These are phyloP conservation scores for Tromatobia lineatoria DNA, from an alignment of 2,888 invertebrate species.

Conservation along the genomic window DNA sequence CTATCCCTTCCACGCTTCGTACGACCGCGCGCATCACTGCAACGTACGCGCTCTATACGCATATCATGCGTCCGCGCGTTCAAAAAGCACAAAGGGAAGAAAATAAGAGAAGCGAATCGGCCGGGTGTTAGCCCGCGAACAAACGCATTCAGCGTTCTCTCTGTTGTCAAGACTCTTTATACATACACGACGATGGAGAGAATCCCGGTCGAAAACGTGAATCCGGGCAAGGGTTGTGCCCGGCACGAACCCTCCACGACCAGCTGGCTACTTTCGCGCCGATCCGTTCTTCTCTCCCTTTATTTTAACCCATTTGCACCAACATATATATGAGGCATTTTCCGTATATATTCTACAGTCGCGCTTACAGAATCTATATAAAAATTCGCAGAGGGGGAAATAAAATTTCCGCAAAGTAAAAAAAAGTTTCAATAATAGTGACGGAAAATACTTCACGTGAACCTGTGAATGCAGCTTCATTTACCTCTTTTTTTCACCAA, in stretches of 20 bases:
- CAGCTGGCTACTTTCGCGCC: conserved; percentile 57
- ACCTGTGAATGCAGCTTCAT: too few relatives aligned
- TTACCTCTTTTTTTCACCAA: too few relatives aligned
- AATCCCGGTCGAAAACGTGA: conserved; percentile 55
- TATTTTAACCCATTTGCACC: conserved; percentile 6
- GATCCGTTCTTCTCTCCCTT: conserved; percentile 16
- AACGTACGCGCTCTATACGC: conserved; percentile 1
- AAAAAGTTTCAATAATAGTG: too few relatives aligned
- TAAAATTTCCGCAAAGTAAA: too few relatives aligned
- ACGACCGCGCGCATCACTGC: conserved; percentile 8
- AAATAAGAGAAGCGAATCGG: conserved; percentile 19
- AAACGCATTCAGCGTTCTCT: background rate
- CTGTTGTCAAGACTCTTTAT: background rate
- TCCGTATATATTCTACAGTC: too few relatives aligned
- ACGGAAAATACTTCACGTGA: too few relatives aligned
- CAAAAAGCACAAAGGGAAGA: conserved; percentile 34
- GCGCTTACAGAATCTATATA: too few relatives aligned
- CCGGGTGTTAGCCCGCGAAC: conserved; percentile 38
- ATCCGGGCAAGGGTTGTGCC: conserved; percentile 57
- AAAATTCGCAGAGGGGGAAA: too few relatives aligned
- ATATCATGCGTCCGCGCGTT: conserved; percentile 27
- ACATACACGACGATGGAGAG: conserved; percentile 14
- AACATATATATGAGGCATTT: background rate
- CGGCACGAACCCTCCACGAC: conserved; percentile 49
- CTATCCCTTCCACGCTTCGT: conserved; percentile 4